Conservation (phyloP, 2,113 vertebrate genomes). For the Hippocampus comes region DNA sequence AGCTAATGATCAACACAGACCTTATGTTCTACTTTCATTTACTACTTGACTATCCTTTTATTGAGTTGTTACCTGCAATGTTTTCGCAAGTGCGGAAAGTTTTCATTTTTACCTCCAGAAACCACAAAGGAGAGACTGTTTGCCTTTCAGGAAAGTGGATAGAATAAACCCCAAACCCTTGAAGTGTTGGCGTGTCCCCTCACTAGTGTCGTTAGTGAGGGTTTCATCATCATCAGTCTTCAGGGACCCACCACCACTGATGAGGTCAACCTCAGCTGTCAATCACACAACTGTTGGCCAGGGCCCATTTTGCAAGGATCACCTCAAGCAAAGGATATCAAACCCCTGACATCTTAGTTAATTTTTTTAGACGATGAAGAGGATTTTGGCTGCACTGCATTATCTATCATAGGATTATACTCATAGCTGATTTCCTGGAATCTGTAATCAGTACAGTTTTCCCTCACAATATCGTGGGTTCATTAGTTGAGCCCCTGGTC, state of each 20-base stretch:
- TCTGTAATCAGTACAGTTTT: too few species aligned
- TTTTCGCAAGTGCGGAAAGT: constrained; percentile 4
- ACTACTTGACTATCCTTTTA: constrained; percentile 53
- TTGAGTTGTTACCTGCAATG: constrained; percentile 45
- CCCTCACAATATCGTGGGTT: too few species aligned
- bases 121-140: background rate
- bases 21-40: constrained; percentile 71
- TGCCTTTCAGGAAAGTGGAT: background rate
- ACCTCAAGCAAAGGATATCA: constrained; percentile 46
- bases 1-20: constrained; percentile 68
- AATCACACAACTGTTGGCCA: constrained; percentile 49
- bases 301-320: constrained; percentile 45
- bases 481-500: too few species aligned
- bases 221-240: constrained; percentile 65
- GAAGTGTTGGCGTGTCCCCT: constrained; percentile 32
- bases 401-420: too few species aligned
- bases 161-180: constrained; percentile 12
- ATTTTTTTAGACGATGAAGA: background rate
- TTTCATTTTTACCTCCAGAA: constrained; percentile 3
- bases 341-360: constrained; percentile 37
- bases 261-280: constrained; percentile 65
- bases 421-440: too few species aligned
- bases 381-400: too few species aligned
- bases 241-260: constrained; percentile 60
- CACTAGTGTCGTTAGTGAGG: constrained; percentile 45